Percentiles rank a stretch among this genome's conserved stretches.
These are phyloP conservation scores for Bombus affinis DNA, from an alignment of 1,140 invertebrate genomes.

Conservation along the genomic window DNA sequence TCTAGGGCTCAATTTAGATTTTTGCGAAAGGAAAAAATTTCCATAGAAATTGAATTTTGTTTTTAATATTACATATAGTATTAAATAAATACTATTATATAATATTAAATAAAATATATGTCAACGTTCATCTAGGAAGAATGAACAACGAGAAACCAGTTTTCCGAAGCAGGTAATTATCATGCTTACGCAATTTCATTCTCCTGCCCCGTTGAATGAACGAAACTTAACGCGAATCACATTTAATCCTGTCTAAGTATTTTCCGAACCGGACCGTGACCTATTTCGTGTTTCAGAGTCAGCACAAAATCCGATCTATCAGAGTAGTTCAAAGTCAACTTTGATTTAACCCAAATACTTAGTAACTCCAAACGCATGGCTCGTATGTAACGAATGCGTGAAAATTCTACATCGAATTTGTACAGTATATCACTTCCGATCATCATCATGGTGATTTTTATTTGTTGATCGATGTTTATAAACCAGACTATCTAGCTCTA, in stretches of 20 bases:
- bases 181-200: not conserved
- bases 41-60: no score
- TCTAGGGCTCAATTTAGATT: no score
- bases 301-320: not conserved
- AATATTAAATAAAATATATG: not conserved
- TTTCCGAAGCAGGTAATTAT: not conserved
- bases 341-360: slow-evolving; percentile 33
- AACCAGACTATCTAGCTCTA: not conserved
- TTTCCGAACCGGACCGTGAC: slow-evolving; percentile 22
- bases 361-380: not conserved
- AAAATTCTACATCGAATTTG: not conserved
- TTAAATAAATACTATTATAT: no score
- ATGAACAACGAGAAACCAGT: not conserved
- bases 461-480: not conserved
- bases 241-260: slow-evolving; percentile 26
- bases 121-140: not conserved
- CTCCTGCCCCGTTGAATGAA: not conserved
- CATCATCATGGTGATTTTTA: not conserved
- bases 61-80: no score
- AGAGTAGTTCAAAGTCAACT: slow-evolving; percentile 26
- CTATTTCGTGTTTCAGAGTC: slow-evolving; percentile 4
- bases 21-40: no score
- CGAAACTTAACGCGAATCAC: not conserved
- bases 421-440: no score
- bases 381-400: not conserved